phyloP scores from a whole-genome alignment of 2,888 invertebrate species.

The Mellilla xanthometata region DNA sequence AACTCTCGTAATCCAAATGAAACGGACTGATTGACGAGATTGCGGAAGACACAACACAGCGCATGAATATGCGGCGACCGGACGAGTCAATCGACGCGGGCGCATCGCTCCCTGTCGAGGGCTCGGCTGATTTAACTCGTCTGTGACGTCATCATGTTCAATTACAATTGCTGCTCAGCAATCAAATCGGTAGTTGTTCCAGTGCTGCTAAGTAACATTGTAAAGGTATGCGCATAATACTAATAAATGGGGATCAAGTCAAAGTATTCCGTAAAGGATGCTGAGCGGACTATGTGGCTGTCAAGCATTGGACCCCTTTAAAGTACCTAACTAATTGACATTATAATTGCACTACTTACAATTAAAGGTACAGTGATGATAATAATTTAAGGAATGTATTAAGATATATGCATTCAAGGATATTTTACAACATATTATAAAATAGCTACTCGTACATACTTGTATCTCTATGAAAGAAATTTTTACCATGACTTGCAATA shows the following conservation, averaged over 20 bases:
- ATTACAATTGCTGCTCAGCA: slow-evolving; percentile 13
- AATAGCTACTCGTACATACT: no score
- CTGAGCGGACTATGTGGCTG: no score
- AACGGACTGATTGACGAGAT: slow-evolving; percentile 41
- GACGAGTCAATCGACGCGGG: slow-evolving; percentile 72
- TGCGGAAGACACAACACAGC: slow-evolving; percentile 58
- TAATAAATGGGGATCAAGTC: no score
- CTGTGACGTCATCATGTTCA: slow-evolving; percentile 24
- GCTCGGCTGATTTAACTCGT: slow-evolving; percentile 35
- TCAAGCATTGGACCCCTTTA: no score
- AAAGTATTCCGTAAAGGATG: no score
- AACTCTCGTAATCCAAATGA: slow-evolving; percentile 13
- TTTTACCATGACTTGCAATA: slow-evolving; percentile 39
- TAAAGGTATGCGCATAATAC: no score
- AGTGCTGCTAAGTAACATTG: background rate
- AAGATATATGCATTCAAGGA: no score
- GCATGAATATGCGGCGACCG: slow-evolving; percentile 60
- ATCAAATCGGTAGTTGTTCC: slow-evolving; percentile 9
- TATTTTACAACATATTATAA: no score
- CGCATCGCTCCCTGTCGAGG: slow-evolving; percentile 59
- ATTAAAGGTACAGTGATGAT: no score
- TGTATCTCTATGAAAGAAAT: slow-evolving; percentile 2
- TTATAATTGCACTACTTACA: no score
- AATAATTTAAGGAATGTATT: no score
- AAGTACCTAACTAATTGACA: no score